Evolutionary conservation across 2,797 vertebrate species (phyloP), one percentile per base, ranked within the genome.

Genomic region (Pteronotus mesoamericanus): DNA sequence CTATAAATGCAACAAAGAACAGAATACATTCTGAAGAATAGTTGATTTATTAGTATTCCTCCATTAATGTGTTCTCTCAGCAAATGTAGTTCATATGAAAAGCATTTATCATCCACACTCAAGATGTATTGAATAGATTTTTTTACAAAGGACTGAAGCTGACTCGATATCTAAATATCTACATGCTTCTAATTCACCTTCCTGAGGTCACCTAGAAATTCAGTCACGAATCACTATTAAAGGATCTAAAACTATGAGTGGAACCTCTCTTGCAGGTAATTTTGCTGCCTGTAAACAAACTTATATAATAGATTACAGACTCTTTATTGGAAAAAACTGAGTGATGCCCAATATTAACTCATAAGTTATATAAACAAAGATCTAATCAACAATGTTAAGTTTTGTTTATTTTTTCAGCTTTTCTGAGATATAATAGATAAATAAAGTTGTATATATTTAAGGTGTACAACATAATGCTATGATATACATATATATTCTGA

Each of bases 21-120:
- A 88, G 95, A 89, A 86, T 74, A 55, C 26, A 72, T 94, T 78
- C 44, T 2, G 9, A 96, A 89, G n/a, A 85, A 95, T 32, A 69
- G 48, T 34, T 93, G 42, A 97, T 95, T 72, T 96, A 86, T 89
- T 96, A 86, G 55, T 94, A 51, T 78, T 91, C 12, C 5, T 83
- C n/a, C 48, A 91, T 21, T 68, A 94, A 68, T 79, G 42, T 19
- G n/a, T 85, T 91, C 55, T 94, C 59, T 66, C 37, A 84, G 74
- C 53, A 95, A 83, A 78, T 95, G 37, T 74, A 82, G 32, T 79
- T 95, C 61, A 91, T 91, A 91, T 82, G 44, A 89, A 95, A 87
- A 91, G 2, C 24, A 71, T 89, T 92, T 55, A 85, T 85, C 91
- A 91, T 71, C 14, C 6, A 72, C 29, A 66, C 44, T 94, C 19